Base-by-base conservation (phyloP, 2,113 vertebrate genomes). In the Vireo altiloquus region DNA sequence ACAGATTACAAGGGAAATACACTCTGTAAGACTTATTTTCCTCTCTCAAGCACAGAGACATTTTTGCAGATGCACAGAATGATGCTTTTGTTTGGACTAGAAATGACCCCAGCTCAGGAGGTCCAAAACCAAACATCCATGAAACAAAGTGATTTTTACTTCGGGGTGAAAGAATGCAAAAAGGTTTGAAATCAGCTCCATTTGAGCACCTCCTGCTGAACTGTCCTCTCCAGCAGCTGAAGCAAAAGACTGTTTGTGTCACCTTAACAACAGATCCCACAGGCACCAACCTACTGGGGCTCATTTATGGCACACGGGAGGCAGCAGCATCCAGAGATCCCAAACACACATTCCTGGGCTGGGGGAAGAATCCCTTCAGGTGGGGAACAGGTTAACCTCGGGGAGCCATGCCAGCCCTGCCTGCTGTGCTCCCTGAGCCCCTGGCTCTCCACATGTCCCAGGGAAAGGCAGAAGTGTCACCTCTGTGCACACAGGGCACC, bases 391-490 rank as follows among this genome's bases (percentile, higher is more conserved):
- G 19, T 3, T 9, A 8, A 7, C 9, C 37, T 7, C 54, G 8
- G 68, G 2, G 46, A 15, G 5, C 28, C 20, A 0, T 4, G 1
- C 24, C 42, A 56, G 31, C 70, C 60, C 5, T 14, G 15, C 33
- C 68, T 15, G 13, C 44, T 10, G 2, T 2, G 21, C 53, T 10
- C 23, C 4, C 12, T 0, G 4, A 11, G 17, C 53, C 39, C 25
- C 53, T 5, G 39, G 1, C 20, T 6, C 31, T 17, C 2, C 3
- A 1, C 0, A 4, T 11, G 24, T 28, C 16, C 88, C 9, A 0
- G 1, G 35, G 9, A 17, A 19, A 16, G 8, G 23, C 22, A 42
- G 92, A 9, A 8, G 1, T 19, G 54, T 5, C 11, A 13, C 11
- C 77, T 21, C 17, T 9, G 69, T 3, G 14, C 18, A 4, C 52